phyloP scores from a whole-genome alignment of 2,113 vertebrate genomes.

The Ellobius talpinus region DNA sequence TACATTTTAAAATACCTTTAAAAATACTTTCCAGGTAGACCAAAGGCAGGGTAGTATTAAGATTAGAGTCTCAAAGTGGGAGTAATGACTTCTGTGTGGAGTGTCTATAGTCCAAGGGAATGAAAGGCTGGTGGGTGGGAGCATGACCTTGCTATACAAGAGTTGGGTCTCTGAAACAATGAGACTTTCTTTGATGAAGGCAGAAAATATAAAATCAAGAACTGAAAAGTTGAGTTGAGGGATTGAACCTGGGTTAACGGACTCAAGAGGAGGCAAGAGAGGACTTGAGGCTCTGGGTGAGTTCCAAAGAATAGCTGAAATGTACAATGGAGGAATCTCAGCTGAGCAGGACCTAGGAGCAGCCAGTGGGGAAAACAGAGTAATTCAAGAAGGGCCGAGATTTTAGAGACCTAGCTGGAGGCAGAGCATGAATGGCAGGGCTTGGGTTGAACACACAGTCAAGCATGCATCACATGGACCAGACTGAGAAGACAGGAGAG shows the following conservation, averaged over 20 bases:
- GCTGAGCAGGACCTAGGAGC: background rate
- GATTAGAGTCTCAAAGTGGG: background rate
- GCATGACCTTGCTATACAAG: background rate
- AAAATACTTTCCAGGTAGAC: background rate
- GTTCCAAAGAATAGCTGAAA: background rate
- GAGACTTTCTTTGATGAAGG: background rate
- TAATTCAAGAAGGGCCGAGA: background rate
- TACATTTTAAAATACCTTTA: background rate
- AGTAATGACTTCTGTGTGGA: background rate
- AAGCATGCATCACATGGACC: background rate
- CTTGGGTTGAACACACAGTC: background rate
- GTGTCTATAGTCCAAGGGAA: background rate
- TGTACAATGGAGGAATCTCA: background rate
- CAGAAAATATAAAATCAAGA: background rate
- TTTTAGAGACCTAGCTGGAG: background rate
- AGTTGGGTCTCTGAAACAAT: background rate
- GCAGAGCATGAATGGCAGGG: background rate
- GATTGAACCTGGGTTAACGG: background rate
- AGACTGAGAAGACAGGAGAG: background rate
- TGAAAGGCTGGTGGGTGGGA: background rate
- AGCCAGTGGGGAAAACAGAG: background rate
- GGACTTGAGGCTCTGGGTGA: background rate
- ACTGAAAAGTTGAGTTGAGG: background rate
- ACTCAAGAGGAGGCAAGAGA: background rate
- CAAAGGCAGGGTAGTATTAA: background rate